Percentiles rank a stretch among this genome's conserved stretches.
phyloP scores from a whole-genome alignment of 2,113 vertebrate species.

The Isichthys henryi region DNA sequence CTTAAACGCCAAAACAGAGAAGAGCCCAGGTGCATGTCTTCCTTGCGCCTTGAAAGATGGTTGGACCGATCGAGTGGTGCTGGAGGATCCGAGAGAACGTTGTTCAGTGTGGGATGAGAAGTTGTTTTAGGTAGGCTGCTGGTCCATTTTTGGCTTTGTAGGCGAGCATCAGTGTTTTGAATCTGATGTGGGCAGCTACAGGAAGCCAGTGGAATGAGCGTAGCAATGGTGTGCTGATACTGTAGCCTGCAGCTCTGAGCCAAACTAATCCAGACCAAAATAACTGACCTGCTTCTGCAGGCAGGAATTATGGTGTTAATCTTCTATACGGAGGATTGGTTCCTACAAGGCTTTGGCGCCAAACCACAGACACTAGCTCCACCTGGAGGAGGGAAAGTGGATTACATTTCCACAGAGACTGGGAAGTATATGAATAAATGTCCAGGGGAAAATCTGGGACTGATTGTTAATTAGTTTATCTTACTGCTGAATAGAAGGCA shows the following conservation, averaged over 20 bases:
- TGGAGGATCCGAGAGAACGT: too few relatives aligned
- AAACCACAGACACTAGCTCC: not conserved
- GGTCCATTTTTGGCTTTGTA: too few relatives aligned
- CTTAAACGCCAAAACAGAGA: too few relatives aligned
- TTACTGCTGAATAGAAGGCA: not conserved
- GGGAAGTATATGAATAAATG: not conserved
- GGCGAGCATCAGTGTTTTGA: too few relatives aligned
- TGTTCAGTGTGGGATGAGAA: too few relatives aligned
- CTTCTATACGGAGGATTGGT: not conserved
- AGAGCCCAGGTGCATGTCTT: too few relatives aligned
- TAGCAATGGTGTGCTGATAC: not conserved
- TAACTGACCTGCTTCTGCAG: not conserved
- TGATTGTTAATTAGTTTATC: not conserved
- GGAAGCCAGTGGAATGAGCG: too few relatives aligned
- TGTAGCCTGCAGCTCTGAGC: not conserved
- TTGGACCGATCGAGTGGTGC: too few relatives aligned
- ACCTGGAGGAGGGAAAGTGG: not conserved
- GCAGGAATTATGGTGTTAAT: slow-evolving; percentile 33
- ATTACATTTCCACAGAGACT: not conserved
- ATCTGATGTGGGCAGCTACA: too few relatives aligned
- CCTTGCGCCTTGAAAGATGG: too few relatives aligned
- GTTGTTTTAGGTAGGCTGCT: too few relatives aligned
- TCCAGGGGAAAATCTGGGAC: not conserved
- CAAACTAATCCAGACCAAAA: not conserved
- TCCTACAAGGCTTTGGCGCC: not conserved